These are phyloP conservation scores for Macaca mulatta DNA, from an alignment of 2,113 vertebrate species.

Conservation along the genomic window DNA sequence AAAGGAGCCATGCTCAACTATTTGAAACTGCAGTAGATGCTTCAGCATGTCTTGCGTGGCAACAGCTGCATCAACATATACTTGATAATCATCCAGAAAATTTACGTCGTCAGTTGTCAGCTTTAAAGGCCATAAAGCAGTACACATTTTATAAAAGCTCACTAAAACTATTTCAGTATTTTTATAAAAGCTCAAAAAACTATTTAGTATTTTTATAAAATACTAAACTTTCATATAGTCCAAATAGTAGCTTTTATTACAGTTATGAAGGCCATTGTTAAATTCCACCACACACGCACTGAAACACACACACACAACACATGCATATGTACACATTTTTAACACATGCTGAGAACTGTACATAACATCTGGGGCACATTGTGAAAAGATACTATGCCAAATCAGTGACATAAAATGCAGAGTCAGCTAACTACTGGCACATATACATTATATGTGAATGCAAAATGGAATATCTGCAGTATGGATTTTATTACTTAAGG, in stretches of 20 bases:
- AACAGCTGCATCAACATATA: constrained; percentile 78
- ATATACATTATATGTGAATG: constrained; percentile 49
- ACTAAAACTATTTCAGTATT: constrained; percentile 67
- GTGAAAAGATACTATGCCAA: constrained; percentile 61
- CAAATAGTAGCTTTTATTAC: constrained; percentile 73
- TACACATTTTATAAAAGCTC: constrained; percentile 74
- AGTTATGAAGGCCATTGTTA: constrained; percentile 35
- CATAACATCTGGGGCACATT: constrained; percentile 73
- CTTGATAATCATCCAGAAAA: constrained; percentile 74
- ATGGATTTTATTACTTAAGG: constrained; percentile 40
- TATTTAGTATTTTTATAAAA: constrained; percentile 70
- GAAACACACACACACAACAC: neutral
- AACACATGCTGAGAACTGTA: constrained; percentile 39
- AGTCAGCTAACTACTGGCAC: constrained; percentile 53
- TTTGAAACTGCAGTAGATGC: constrained; percentile 65
- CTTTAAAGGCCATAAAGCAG: constrained; percentile 62
- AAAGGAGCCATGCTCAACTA: constrained; percentile 37
- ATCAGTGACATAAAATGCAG: constrained; percentile 66
- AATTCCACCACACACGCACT: neutral
- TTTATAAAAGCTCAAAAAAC: constrained; percentile 67
- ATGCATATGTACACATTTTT: constrained; percentile 29
- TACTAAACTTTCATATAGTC: constrained; percentile 67
- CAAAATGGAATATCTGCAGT: constrained; percentile 47
- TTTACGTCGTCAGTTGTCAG: constrained; percentile 70
- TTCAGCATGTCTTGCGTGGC: constrained; percentile 65